phyloP scores from a whole-genome alignment of 2,113 vertebrate species.

The Nycticebus coucang region DNA sequence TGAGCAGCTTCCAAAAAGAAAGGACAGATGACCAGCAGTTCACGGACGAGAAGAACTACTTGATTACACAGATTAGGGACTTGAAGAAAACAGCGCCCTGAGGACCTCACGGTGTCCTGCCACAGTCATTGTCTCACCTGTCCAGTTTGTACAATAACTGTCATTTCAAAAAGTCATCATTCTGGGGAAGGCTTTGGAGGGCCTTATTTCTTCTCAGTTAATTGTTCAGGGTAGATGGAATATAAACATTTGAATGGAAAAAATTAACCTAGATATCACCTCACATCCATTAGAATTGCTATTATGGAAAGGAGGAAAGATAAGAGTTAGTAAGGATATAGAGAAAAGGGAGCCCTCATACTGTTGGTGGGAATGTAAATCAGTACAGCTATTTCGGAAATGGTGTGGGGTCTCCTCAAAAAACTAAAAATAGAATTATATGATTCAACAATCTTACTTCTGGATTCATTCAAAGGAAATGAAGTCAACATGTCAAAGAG shows the following conservation, averaged over 20 bases:
- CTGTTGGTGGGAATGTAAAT: neutral
- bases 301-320: neutral
- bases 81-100: conserved; percentile 92
- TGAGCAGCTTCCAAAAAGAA: conserved; percentile 97
- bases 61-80: conserved; percentile 98
- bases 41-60: conserved; percentile 98
- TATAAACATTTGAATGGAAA: conserved; percentile 81
- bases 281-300: neutral
- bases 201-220: conserved; percentile 79
- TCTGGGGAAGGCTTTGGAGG: conserved; percentile 79
- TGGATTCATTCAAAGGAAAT: neutral
- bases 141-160: conserved; percentile 62
- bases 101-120: conserved; percentile 76
- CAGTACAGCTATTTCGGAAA: neutral
- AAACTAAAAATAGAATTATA: neutral
- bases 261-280: conserved; percentile 72
- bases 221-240: conserved; percentile 80
- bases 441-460: neutral
- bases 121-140: conserved; percentile 50
- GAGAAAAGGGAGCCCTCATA: neutral
- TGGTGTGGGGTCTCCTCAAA: neutral
- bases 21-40: conserved; percentile 97
- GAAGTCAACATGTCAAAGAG: neutral
- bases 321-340: neutral
- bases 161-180: conserved; percentile 71